Base-by-base conservation (phyloP, 2,113 vertebrate species). In the Uria lomvia region DNA sequence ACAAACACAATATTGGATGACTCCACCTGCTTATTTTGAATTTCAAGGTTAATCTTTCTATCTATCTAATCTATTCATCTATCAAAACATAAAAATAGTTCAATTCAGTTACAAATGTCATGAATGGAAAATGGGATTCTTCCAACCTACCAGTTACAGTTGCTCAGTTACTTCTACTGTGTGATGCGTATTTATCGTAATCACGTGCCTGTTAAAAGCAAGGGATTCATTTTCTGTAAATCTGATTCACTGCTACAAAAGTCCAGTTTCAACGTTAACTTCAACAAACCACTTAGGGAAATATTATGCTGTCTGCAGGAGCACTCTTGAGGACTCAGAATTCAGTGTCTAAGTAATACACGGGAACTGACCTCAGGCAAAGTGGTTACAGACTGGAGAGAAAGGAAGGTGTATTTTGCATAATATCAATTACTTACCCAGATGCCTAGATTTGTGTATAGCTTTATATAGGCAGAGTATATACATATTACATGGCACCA, bases 231-330 rank as follows among this genome's bases (percentile, higher is more conserved):
- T 89, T 58, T 63, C 40, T 67, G 47, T 45, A 20, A 83, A 21
- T 66, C 38, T 71, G 23, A 14, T 24, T 86, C 63, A 52, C n/a
- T 1, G 5, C 34, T 49, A 12, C 0, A 0, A 14, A 74, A 32
- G 55, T 13, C 50, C 32, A 63, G 9, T n/a, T 81, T 52, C 56
- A 43, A 2, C 2, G 7, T 20, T 7, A 67, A 66, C 12, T 58
- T 81, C 80, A 84, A 59, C n/a, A 84, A 67, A 81, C 3, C 38
- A 15, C 29, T 62, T 9, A 30, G 66, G 36, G 27, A 20, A 49
- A 18, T 29, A 15, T 50, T 29, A 8, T 6, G 12, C 15, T 50
- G 45, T 40, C 53, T 71, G 71, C 53, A 53, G 47, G 19, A 79
- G 22, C 30, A 21, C 36, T 52, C 19, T 49, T 49, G 83, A 86